Conservation (phyloP, 2,113 vertebrate species). For the Azemiops feae region DNA sequence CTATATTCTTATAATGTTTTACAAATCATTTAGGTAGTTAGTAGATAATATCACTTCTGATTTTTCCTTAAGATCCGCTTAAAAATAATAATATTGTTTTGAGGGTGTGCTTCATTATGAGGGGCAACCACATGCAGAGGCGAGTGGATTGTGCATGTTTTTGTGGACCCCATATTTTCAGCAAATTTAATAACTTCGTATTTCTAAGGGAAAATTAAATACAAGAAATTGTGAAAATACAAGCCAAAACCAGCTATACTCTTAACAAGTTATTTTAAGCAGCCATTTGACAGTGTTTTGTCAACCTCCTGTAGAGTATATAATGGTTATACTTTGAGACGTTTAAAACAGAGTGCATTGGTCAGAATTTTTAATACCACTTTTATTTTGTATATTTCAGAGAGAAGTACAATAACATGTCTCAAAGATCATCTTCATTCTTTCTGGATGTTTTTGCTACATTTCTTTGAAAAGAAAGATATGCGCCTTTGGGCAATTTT, state of each 20-base stretch:
- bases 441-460: conserved; percentile 74
- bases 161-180: neutral
- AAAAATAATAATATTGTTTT: neutral
- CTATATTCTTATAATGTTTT: neutral
- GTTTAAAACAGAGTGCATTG: conserved; percentile 57
- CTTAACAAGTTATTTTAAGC: conserved; percentile 57
- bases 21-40: neutral
- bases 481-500: conserved; percentile 72
- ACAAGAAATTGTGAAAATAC: conserved; percentile 45
- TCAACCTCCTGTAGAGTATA: conserved; percentile 53
- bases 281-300: conserved; percentile 30
- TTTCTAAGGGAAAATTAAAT: conserved; percentile 64
- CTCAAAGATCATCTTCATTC: conserved; percentile 74
- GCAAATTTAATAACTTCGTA: conserved; percentile 28
- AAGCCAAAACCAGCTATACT: conserved; percentile 61
- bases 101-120: neutral
- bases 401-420: conserved; percentile 73
- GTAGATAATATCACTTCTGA: neutral
- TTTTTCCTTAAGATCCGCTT: neutral
- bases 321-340: conserved; percentile 51
- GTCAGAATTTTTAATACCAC: conserved; percentile 70
- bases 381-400: conserved; percentile 74
- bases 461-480: conserved; percentile 75
- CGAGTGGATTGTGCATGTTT: neutral
- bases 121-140: no score